phyloP scores from a whole-genome alignment of 37 sponge, comb jelly and placozoan species.

The Geodia barretti region DNA sequence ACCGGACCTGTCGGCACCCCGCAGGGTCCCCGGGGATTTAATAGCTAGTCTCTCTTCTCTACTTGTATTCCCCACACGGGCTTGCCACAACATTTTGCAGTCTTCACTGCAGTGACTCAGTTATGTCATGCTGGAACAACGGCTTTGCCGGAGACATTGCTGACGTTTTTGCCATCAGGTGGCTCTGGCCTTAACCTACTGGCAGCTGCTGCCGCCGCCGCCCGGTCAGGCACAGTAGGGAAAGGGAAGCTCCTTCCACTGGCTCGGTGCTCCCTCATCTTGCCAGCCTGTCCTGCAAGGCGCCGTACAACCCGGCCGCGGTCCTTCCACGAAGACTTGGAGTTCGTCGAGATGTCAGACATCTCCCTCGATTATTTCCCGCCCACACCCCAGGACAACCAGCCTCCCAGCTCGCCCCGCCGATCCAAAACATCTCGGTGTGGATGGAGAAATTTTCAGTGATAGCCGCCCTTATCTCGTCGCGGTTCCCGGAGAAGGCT shows the following conservation, averaged over 20 bases:
- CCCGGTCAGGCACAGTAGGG: neutral
- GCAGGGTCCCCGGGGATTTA: too few species aligned
- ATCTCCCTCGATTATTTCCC: neutral
- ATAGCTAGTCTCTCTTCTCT: too few species aligned
- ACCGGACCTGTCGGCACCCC: too few species aligned
- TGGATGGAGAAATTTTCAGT: neutral
- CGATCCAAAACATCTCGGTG: neutral
- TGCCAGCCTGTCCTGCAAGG: neutral
- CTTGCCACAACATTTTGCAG: too few species aligned
- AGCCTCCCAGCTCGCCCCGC: neutral
- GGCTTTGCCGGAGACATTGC: too few species aligned
- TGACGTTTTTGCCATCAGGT: too few species aligned
- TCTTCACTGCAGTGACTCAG: too few species aligned
- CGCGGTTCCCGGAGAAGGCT: neutral
- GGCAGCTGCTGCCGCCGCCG: neutral
- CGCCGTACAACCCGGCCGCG: constrained; percentile 30
- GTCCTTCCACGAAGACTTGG: neutral
- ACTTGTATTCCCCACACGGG: too few species aligned
- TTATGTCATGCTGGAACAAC: too few species aligned
- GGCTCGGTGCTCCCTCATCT: neutral
- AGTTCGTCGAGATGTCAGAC: neutral
- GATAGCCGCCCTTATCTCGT: neutral
- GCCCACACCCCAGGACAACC: neutral
- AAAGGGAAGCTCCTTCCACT: too few species aligned
- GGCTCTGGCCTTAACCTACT: neutral